Evolutionary conservation across 2,888 invertebrate genomes (phyloP), one percentile per base, ranked within the genome.

Genomic region (Frankliniella intonsa): DNA sequence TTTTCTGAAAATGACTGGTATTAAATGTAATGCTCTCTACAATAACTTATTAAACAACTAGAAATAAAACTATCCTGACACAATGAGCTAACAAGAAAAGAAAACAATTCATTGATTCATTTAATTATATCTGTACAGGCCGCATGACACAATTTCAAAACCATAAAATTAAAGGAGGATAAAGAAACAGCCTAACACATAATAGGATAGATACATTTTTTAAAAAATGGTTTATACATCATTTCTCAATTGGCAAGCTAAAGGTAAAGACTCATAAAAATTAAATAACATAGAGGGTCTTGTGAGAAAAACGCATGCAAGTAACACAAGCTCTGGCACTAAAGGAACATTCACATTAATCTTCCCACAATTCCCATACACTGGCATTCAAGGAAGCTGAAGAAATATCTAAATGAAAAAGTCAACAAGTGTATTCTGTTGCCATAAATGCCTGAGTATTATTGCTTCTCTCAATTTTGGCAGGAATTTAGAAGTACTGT

Each of bases 141-240:
- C 69, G 25, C 69, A 76, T n/a, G 25, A 22, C 69, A 76, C 69
- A 22, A 76, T 76, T 76, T 22, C 69, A 76, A 55, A 25, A 25
- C 9, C 22, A 76, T 76, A 76, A 76, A 76, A 76, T 25, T 25
- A 76, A 76, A 76, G 22, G 69, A 22, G 25, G 25, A 76, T 76
- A 76, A 76, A 76, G 69, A 76, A 76, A 76, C 69, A 76, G 69
- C 69, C 69, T 76, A 76, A 76, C 25, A 76, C 25, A 55, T 55
- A 76, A 25, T 76, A 76, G 25, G 69, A 76, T 76, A 38, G 69
- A 76, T 76, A 76, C 22, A 76, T 25, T 76, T 76, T 25, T 25
- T 25, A 25, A 76, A 38, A 62, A 76, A 76, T 76, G 25, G 22
- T 22, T 76, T 25, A 76, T 76, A 76, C 22, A 76, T 76, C 25